These are phyloP conservation scores for Oenanthe oenanthe DNA, from an alignment of 2,113 vertebrate species.

Conservation along the genomic window DNA sequence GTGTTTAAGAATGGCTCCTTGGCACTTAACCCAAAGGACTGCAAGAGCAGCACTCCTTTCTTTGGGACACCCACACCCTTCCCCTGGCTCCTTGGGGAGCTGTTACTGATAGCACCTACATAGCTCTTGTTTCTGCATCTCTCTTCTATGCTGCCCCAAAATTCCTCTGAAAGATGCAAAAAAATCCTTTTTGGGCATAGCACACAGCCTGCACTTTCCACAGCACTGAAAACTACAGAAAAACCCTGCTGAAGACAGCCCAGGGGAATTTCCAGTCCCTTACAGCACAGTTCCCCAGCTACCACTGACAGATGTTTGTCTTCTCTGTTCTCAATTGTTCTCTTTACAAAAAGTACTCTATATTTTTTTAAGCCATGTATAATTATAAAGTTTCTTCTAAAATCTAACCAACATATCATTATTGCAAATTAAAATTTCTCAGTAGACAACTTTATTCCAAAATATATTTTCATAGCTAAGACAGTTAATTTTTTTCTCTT, in stretches of 20 bases:
- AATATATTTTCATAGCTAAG: neutral
- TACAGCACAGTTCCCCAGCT: neutral
- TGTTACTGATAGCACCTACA: accelerated
- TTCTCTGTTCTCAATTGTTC: neutral
- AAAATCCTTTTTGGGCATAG: neutral
- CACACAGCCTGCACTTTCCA: neutral
- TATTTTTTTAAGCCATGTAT: neutral
- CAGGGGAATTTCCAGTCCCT: neutral
- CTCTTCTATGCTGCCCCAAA: neutral
- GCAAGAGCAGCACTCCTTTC: neutral
- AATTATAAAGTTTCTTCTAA: neutral
- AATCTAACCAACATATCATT: neutral
- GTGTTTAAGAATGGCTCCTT: neutral
- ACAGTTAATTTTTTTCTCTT: neutral
- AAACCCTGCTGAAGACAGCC: neutral
- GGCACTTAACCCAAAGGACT: neutral
- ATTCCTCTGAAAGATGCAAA: neutral
- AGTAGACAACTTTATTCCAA: neutral
- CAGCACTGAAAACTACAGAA: neutral
- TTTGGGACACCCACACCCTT: too few relatives aligned
- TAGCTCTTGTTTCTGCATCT: neutral
- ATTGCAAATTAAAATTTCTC: neutral
- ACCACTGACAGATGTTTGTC: neutral
- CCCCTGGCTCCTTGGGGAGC: neutral
- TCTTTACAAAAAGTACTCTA: neutral